These are phyloP conservation scores for Corticium candelabrum DNA, from an alignment of 37 sponge, comb jelly and placozoan genomes.

Conservation along the genomic window DNA sequence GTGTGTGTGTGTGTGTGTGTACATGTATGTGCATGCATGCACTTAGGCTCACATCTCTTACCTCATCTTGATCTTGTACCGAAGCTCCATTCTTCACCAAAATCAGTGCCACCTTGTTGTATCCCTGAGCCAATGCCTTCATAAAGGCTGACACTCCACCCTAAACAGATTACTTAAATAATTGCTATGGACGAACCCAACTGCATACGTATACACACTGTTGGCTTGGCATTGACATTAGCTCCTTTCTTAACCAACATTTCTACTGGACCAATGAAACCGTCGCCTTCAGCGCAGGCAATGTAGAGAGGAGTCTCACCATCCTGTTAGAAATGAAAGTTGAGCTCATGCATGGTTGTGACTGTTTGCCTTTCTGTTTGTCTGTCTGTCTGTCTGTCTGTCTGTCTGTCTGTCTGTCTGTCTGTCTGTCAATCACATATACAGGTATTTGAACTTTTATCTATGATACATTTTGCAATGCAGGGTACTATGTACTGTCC, in stretches of 20 bases:
- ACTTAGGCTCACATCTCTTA: background rate
- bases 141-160: background rate
- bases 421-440: too few relatives aligned
- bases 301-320: background rate
- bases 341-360: background rate
- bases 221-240: background rate
- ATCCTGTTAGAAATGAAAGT: background rate
- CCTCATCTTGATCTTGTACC: background rate
- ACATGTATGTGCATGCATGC: too few relatives aligned
- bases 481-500: too few relatives aligned
- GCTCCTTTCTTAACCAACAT: background rate
- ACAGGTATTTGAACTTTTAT: too few relatives aligned
- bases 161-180: too few relatives aligned
- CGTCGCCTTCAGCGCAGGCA: background rate
- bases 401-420: too few relatives aligned
- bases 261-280: background rate
- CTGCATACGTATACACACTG: too few relatives aligned
- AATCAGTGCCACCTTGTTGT: background rate
- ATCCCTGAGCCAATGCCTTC: background rate
- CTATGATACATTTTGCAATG: too few relatives aligned
- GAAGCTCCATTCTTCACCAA: background rate
- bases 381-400: too few relatives aligned
- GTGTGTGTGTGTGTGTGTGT: too few relatives aligned
- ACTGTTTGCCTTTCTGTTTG: background rate
- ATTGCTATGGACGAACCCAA: too few relatives aligned